These are phyloP conservation scores for Drosophila mayaguana DNA, from an alignment of 2,888 invertebrate genomes.

Conservation along the genomic window DNA sequence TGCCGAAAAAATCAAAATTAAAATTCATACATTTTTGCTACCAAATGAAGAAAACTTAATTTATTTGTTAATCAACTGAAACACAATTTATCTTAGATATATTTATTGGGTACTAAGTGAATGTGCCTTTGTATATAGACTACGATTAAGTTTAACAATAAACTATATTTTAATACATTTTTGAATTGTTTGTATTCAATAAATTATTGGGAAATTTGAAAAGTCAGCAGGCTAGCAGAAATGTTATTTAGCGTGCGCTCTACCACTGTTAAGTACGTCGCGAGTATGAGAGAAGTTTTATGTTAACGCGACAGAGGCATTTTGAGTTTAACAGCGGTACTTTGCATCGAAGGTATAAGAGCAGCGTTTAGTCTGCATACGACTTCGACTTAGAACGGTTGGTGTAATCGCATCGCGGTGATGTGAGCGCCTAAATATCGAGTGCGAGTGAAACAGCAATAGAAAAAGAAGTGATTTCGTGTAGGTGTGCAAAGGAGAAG, in stretches of 20 bases:
- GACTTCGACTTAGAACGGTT: conserved; percentile 57
- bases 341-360: conserved; percentile 39
- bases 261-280: background rate
- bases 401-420: conserved; percentile 36
- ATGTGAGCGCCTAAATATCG: conserved; percentile 42
- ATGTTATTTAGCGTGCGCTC: conserved; percentile 12
- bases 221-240: background rate
- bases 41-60: background rate
- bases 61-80: background rate
- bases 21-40: background rate
- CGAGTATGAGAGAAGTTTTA: conserved; percentile 20
- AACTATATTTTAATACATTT: background rate
- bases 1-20: background rate
- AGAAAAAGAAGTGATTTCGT: conserved; percentile 39
- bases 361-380: conserved; percentile 49
- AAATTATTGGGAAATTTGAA: background rate
- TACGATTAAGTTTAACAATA: background rate
- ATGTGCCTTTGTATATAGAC: conserved; percentile 21
- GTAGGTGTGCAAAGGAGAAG: conserved; percentile 53
- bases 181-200: background rate
- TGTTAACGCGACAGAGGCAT: conserved; percentile 26
- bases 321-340: conserved; percentile 38
- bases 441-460: conserved; percentile 61
- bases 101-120: background rate
- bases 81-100: background rate